These are phyloP conservation scores for Sinopyrophorus schimmeli DNA, from an alignment of 2,888 invertebrate species.

Conservation along the genomic window DNA sequence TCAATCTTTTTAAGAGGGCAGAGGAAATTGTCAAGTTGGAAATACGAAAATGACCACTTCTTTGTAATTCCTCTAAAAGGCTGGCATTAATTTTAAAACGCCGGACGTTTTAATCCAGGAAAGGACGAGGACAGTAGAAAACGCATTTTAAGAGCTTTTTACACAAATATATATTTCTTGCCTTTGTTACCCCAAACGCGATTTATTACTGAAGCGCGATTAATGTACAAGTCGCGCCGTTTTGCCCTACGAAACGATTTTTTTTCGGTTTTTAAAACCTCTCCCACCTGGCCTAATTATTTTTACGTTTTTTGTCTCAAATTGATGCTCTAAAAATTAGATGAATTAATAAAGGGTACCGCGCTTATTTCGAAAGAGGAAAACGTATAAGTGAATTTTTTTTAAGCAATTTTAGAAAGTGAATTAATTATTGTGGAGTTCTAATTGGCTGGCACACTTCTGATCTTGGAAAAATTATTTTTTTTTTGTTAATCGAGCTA, in stretches of 20 bases:
- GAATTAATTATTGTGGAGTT: too few relatives aligned
- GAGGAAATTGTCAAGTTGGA: constrained; percentile 33
- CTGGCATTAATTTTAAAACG: constrained; percentile 45
- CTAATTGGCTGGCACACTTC: too few relatives aligned
- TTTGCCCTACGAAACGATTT: constrained; percentile 9
- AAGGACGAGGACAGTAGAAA: constrained; percentile 43
- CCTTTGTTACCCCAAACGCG: constrained; percentile 34
- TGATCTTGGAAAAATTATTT: too few relatives aligned
- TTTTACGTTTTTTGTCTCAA: too few relatives aligned
- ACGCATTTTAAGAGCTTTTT: constrained; percentile 45
- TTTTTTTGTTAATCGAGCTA: too few relatives aligned
- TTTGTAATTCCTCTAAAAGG: constrained; percentile 47
- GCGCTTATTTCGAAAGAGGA: too few relatives aligned
- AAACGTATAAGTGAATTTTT: too few relatives aligned
- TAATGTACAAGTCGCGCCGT: constrained; percentile 20
- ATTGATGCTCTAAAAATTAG: too few relatives aligned
- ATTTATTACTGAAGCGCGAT: constrained; percentile 31
- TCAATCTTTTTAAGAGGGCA: constrained; percentile 40
- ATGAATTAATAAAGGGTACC: too few relatives aligned
- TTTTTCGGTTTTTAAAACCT: too few relatives aligned
- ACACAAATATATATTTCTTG: constrained; percentile 39
- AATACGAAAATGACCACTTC: constrained; percentile 41
- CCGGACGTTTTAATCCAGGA: constrained; percentile 48
- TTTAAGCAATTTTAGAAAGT: too few relatives aligned
- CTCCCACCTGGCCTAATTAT: too few relatives aligned